Conservation (phyloP, 2,888 invertebrate genomes). For the Ophioninae sp. region DNA sequence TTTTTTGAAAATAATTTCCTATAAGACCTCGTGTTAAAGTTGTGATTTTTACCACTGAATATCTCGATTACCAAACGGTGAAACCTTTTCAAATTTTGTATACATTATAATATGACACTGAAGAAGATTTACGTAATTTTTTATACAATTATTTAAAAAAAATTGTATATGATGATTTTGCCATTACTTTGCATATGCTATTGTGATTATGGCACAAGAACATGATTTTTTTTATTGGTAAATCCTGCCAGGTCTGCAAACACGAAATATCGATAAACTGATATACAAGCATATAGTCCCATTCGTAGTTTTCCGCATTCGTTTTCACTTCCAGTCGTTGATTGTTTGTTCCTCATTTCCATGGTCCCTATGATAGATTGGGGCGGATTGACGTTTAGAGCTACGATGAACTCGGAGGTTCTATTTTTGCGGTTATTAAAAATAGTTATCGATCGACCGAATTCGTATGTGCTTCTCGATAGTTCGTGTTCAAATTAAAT, state of each 20-base stretch:
- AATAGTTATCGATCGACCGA: neutral
- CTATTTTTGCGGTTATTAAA: neutral
- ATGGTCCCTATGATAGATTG: neutral
- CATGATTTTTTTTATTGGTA: conserved; percentile 3
- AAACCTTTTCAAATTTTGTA: too few relatives aligned
- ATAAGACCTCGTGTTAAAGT: too few relatives aligned
- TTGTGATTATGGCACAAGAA: too few relatives aligned
- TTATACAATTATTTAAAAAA: too few relatives aligned
- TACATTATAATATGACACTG: too few relatives aligned
- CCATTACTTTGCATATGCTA: too few relatives aligned
- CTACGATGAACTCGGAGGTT: neutral
- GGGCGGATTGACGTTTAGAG: neutral
- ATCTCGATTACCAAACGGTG: too few relatives aligned
- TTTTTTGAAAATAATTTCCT: too few relatives aligned
- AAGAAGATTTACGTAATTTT: too few relatives aligned
- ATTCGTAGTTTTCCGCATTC: neutral
- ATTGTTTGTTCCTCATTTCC: neutral
- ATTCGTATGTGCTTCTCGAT: neutral
- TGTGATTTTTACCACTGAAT: too few relatives aligned
- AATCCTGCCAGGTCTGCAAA: neutral
- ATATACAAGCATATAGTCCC: neutral
- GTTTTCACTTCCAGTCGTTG: neutral
- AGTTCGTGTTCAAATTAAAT: neutral
- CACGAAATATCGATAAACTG: neutral
- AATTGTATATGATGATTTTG: too few relatives aligned